Conservation (phyloP, 2,888 invertebrate genomes). For the Eilema griseolum region DNA sequence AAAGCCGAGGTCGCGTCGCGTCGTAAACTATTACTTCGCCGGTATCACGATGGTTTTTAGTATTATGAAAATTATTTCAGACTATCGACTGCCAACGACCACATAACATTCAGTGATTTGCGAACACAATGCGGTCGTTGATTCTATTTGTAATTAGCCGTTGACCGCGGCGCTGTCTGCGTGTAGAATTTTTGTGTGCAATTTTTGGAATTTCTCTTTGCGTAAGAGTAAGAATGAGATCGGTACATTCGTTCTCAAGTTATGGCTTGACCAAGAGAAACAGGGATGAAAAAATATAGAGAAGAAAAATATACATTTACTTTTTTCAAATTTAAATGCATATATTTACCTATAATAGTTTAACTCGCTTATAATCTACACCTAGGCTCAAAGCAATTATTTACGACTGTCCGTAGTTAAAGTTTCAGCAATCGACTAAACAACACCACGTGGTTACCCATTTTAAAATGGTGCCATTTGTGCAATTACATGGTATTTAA, state of each 20-base stretch:
- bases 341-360: too few species aligned
- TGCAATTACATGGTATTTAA: background rate
- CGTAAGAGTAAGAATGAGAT: too few species aligned
- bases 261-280: too few species aligned
- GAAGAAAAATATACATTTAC: too few species aligned
- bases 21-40: slow-evolving; percentile 26
- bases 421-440: background rate
- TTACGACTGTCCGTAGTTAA: background rate
- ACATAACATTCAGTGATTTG: slow-evolving; percentile 8
- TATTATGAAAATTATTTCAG: slow-evolving; percentile 5
- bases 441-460: background rate
- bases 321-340: too few species aligned
- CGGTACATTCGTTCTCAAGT: too few species aligned
- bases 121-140: background rate
- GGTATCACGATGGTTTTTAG: slow-evolving; percentile 15
- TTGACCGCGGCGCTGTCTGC: background rate
- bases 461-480: background rate
- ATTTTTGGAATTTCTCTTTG: too few species aligned
- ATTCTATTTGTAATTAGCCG: background rate
- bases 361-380: background rate
- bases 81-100: slow-evolving; percentile 15
- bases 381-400: background rate
- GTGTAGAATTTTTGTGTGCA: background rate
- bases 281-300: too few species aligned
- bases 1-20: slow-evolving; percentile 40